These are phyloP conservation scores for Drosophila littoralis DNA, from an alignment of 1,140 invertebrate genomes.

Conservation along the genomic window DNA sequence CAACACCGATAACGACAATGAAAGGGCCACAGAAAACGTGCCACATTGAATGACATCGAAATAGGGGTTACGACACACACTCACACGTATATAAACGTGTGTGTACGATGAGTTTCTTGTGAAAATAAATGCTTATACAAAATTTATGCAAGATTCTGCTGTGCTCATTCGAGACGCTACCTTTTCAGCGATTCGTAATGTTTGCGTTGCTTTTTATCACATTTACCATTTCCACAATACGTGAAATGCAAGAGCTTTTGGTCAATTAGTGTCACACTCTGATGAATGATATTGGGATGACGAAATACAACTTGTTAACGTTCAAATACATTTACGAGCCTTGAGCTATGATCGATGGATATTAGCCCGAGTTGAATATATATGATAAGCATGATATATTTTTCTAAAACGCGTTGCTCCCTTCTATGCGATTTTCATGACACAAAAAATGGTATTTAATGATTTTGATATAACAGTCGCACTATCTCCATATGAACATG, in stretches of 20 bases:
- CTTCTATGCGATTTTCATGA: background rate
- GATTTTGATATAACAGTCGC: too few relatives aligned
- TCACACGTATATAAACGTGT: conserved; percentile 6
- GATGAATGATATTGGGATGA: conserved; percentile 17
- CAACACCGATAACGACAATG: background rate
- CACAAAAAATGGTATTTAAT: too few relatives aligned
- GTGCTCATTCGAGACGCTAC: background rate
- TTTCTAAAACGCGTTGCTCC: background rate
- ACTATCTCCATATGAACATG: too few relatives aligned
- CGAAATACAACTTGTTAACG: background rate
- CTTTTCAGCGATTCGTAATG: conserved; percentile 1
- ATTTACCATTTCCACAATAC: conserved; percentile 5
- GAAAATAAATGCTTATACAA: conserved; percentile 32
- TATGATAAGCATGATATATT: background rate
- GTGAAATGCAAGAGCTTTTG: conserved; percentile 4
- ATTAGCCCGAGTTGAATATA: conserved; percentile 1
- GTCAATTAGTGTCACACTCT: conserved; percentile 32
- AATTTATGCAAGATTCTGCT: conserved; percentile 30
- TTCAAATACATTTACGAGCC: background rate
- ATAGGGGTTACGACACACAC: conserved; percentile 42
- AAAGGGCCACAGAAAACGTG: conserved; percentile 42
- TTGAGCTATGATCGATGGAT: background rate
- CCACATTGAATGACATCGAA: conserved; percentile 27
- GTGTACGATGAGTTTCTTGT: conserved; percentile 25
- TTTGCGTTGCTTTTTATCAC: conserved; percentile 15